Conservation (phyloP, 2,888 invertebrate species). For the Acanthacorydalis orientalis region DNA sequence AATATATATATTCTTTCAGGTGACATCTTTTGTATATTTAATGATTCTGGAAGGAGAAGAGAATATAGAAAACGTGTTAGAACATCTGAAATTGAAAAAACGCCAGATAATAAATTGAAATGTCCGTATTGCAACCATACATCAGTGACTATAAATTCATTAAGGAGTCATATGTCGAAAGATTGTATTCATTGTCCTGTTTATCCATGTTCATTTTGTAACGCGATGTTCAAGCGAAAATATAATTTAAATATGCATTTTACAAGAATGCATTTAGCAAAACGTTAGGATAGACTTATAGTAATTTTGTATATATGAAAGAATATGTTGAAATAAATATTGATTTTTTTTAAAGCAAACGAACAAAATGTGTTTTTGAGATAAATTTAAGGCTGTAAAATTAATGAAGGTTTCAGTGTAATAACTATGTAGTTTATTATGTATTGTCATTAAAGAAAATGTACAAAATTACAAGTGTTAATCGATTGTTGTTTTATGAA, state of each 20-base stretch:
- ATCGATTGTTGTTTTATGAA: too few relatives aligned
- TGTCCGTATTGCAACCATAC: slow-evolving; percentile 2
- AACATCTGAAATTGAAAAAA: slow-evolving; percentile 2
- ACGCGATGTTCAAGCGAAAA: slow-evolving; percentile 1
- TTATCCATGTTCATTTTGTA: background rate
- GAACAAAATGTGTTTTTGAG: too few relatives aligned
- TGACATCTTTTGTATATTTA: background rate
- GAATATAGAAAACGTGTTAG: background rate
- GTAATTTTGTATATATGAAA: background rate
- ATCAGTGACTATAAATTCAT: background rate
- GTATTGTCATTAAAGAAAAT: too few relatives aligned
- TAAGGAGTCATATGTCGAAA: slow-evolving; percentile 2
- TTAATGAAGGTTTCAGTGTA: too few relatives aligned
- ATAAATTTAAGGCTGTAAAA: too few relatives aligned
- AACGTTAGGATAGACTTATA: background rate
- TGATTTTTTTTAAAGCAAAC: too few relatives aligned
- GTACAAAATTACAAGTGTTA: too few relatives aligned
- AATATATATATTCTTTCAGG: background rate
- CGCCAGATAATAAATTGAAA: background rate
- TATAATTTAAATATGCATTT: slow-evolving; percentile 2
- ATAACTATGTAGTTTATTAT: too few relatives aligned
- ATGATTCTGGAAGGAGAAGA: background rate
- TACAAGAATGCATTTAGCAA: background rate
- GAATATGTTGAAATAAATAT: too few relatives aligned
- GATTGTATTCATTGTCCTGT: slow-evolving; percentile 3